These are phyloP conservation scores for Drosophila affinis DNA, from an alignment of 2,888 invertebrate genomes.

Conservation along the genomic window DNA sequence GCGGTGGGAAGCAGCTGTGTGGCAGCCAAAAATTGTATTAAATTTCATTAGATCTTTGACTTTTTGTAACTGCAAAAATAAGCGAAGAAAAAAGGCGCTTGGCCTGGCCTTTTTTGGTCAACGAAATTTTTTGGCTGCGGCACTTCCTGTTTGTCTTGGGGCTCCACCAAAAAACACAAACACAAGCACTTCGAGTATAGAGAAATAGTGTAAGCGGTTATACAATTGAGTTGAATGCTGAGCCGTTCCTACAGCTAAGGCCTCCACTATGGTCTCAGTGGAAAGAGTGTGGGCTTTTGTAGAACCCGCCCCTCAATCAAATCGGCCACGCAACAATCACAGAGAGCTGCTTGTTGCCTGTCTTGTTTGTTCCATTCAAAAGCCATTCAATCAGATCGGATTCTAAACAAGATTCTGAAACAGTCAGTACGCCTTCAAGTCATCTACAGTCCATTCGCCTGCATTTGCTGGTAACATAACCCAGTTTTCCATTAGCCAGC, in stretches of 20 bases:
- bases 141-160: conserved; percentile 48
- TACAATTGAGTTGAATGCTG: conserved; percentile 57
- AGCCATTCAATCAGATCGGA: conserved; percentile 18
- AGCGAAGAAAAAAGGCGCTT: conserved; percentile 45
- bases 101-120: conserved; percentile 75
- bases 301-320: conserved; percentile 40
- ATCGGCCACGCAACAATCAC: conserved; percentile 24
- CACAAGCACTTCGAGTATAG: conserved; percentile 12
- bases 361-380: conserved; percentile 49
- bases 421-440: conserved; percentile 1
- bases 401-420: neutral
- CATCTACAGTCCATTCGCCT: conserved; percentile 44
- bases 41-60: conserved; percentile 74
- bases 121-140: conserved; percentile 48
- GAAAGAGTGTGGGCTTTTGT: conserved; percentile 29
- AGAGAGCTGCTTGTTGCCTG: conserved; percentile 15
- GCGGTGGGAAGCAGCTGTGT: conserved; percentile 44
- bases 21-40: conserved; percentile 70
- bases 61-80: conserved; percentile 55
- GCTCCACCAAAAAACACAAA: conserved; percentile 19
- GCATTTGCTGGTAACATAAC: conserved; percentile 40
- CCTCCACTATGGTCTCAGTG: conserved; percentile 22
- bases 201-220: conserved; percentile 37
- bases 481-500: conserved; percentile 66
- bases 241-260: conserved; percentile 18